phyloP scores from a whole-genome alignment of 2,888 invertebrate genomes.

The Acanthosepion esculentum region DNA sequence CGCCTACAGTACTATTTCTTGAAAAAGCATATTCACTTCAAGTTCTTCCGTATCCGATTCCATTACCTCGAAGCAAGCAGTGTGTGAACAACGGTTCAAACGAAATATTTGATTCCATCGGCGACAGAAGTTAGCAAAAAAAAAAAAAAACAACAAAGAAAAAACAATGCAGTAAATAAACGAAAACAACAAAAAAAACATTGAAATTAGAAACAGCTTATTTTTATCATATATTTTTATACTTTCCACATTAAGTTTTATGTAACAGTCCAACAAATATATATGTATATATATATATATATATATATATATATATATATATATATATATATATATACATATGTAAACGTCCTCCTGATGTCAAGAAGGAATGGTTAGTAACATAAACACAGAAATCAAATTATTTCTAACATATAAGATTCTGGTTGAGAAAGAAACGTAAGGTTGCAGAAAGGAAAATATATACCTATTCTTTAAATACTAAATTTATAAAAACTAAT shows the following conservation, averaged over 20 bases:
- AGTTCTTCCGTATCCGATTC: background rate
- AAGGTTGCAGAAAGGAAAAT: no score
- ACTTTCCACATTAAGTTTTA: background rate
- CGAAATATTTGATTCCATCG: no score
- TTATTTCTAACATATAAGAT: no score
- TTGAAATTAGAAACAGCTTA: background rate
- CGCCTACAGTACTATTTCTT: background rate
- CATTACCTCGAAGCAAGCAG: background rate
- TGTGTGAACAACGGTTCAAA: background rate
- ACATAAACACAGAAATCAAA: no score
- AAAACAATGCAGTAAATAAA: no score
- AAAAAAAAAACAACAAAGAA: background rate
- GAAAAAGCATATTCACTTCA: background rate
- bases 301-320: conserved; percentile 10
- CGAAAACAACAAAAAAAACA: background rate
- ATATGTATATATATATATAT: conserved; percentile 34
- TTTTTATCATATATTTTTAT: background rate
- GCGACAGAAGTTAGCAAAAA: background rate
- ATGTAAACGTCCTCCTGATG: background rate
- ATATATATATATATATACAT: conserved; percentile 3
- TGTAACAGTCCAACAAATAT: background rate
- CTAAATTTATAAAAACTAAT: no score
- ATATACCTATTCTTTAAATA: no score
- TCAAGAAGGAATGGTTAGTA: no score
- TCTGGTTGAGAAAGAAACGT: no score